Base-by-base conservation (phyloP, 2,888 invertebrate genomes). In the Troilus luridus region DNA sequence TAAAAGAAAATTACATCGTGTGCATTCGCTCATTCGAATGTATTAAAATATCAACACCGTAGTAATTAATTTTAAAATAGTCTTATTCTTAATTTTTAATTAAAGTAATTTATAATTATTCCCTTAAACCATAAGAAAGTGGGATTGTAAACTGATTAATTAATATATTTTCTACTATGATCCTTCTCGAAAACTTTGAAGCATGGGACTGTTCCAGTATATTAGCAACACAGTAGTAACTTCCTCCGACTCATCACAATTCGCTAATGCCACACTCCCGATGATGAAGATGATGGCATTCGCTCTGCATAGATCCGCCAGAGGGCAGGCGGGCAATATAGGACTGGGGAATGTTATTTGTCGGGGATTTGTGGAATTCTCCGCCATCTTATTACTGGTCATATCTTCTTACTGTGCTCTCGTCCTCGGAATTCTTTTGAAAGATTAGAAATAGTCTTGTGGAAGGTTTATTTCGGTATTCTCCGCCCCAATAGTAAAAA, bases 301-400 rank as follows among this genome's bases (percentile, higher is more conserved):
- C 12, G 41, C 72, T 77, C 41, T 77, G 72, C 72, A 77, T 77
- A 77, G 12, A 24, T 67, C 67, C 67, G 24, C 24, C 24, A 14
- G 9, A 77, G 72, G 72, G 41, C 72, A 77, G 14, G 17, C 72
- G 72, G 72, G 72, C 72, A 77, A 77, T 77, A 41, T 77, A 77
- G 41, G 41, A 77, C 72, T 77, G 24, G 14, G 72, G 72, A 77
- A 77, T 77, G 72, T 77, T 77, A 77, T 77, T 77, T 77, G 41
- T 77, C 72, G 72, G 41, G 72, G 72, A 77, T 77, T 77, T 77
- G 72, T 77, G 72, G 72, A 77, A 77, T 77, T 77, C 72, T 8
- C 72, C 41, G 72, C 72, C 72, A 77, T 77, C 72, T 77, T 77
- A 77, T 77, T 77, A 77, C 72, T 77, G 72, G 72, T 77, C 72